Base-by-base conservation (phyloP, 2,888 invertebrate species). In the Micropterix aruncella region DNA sequence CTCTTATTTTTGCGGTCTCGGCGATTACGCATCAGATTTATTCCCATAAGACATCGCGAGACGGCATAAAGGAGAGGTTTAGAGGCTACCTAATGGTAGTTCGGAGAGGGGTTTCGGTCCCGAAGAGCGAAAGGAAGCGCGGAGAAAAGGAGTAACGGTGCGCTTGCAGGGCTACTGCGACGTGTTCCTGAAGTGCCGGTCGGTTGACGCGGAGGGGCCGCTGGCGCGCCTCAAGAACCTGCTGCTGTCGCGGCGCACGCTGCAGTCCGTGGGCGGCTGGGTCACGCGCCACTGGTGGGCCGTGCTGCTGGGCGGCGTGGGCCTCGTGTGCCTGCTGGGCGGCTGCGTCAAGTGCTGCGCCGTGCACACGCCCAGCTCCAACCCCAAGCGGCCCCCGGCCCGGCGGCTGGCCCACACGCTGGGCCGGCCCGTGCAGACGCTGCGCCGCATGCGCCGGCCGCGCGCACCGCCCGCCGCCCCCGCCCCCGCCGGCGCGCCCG, bases 261-360 rank as follows among this genome's bases (percentile, higher is more conserved):
- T 96, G 49, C 74, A 81, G 53, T 83, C 84, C 3, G 83, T 96
- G 48, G 86, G 88, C 52, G 87, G 91, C 58, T 96, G 95, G 95
- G 83, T 95, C 48, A 91, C 89, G 49, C 90, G 89, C 59, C 83
- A 85, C 61, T 96, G 95, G 94, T 96, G 94, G 87, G 83, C 85
- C 3, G 96, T 97, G 52, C 74, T 96, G 50, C 70, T 97, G 44
- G 87, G 92, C 69, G 88, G 90, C 41, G 84, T 99, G 44, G 85
- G 79, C 46, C 86, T 97, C 59, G 80, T 97, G 44, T 83, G 96
- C 54, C 81, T 94, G 57, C 96, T 99, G 96, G 96, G 93, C 44
- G 74, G 93, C 46, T 99, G 99, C 65, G 96, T 99, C 58, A 97
- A 99, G 65, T 95, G 97, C 64, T 99, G 97, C 65, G 99, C 99